Evolutionary conservation across 2,797 vertebrate species (phyloP).

Genomic region (Synaphobranchus kaupii): DNA sequence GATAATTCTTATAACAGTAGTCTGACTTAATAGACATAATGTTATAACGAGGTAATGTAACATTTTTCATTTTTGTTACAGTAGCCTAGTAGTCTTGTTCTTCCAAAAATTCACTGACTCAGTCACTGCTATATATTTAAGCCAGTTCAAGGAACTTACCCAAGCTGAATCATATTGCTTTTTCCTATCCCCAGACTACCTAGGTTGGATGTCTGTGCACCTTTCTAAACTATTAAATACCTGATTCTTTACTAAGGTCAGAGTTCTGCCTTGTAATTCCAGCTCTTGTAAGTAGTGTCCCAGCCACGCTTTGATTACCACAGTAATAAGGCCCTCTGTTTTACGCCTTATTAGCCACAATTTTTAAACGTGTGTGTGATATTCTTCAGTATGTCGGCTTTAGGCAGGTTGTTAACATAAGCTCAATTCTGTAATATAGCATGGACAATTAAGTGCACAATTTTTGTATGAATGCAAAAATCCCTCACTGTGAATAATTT

Average conservation of each 20-base stretch:
- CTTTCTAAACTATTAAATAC: neutral
- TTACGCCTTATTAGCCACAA: conserved; percentile 81
- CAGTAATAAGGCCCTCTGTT: conserved; percentile 67
- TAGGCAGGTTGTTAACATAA: conserved; percentile 99
- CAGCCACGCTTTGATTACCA: conserved; percentile 39
- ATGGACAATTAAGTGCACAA: conserved; percentile 99
- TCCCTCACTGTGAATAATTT: conserved; percentile 99
- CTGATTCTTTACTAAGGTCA: conserved; percentile 7
- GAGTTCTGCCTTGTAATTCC: neutral
- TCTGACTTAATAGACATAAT: neutral
- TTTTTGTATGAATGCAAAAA: conserved; percentile 99
- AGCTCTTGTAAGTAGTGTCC: conserved; percentile 1
- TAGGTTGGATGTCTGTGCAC: neutral
- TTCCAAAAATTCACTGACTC: neutral
- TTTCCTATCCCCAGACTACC: neutral
- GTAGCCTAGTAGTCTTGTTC: neutral
- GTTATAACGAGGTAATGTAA: neutral
- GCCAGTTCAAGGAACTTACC: neutral
- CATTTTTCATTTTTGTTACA: neutral
- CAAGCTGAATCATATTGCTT: neutral
- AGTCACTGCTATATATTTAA: neutral
- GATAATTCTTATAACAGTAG: neutral
- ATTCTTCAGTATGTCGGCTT: conserved; percentile 90
- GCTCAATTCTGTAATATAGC: conserved; percentile 99
- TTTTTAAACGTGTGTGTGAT: conserved; percentile 87